These are phyloP conservation scores for Coelinius sp. DNA, from an alignment of 2,888 invertebrate species.

Conservation along the genomic window DNA sequence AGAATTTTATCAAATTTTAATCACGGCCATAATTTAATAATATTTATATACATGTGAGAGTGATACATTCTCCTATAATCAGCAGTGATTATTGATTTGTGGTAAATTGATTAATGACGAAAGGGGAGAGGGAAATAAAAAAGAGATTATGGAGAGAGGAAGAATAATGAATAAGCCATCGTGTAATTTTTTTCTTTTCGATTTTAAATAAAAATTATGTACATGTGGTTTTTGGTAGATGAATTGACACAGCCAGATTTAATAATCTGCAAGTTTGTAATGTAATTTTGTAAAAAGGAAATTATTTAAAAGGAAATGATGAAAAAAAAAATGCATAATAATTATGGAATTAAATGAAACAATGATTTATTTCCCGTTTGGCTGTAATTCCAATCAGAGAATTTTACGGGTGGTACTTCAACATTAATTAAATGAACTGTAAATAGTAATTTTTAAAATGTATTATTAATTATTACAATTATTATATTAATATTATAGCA, in stretches of 20 bases:
- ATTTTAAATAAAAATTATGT: slow-evolving; percentile 54
- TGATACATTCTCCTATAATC: too few species aligned
- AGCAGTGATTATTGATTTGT: neutral
- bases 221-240: slow-evolving; percentile 62
- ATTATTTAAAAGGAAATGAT: slow-evolving; percentile 59
- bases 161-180: slow-evolving; percentile 41
- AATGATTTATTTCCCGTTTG: slow-evolving; percentile 64
- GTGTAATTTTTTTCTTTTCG: slow-evolving; percentile 48
- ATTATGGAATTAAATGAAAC: slow-evolving; percentile 20
- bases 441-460: slow-evolving; percentile 66
- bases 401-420: slow-evolving; percentile 49
- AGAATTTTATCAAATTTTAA: too few species aligned
- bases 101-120: neutral
- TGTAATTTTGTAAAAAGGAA: slow-evolving; percentile 70
- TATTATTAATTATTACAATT: slow-evolving; percentile 60
- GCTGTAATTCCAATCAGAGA: slow-evolving; percentile 62
- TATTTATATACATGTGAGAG: too few species aligned
- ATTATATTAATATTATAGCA: slow-evolving; percentile 51
- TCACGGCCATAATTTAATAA: too few species aligned
- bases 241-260: slow-evolving; percentile 59
- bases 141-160: slow-evolving; percentile 13
- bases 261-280: slow-evolving; percentile 66
- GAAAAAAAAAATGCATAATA: slow-evolving; percentile 22
- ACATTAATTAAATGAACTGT: slow-evolving; percentile 57
- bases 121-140: slow-evolving; percentile 21